Percentiles rank a stretch among this genome's conserved stretches.
These are phyloP conservation scores for Periophthalmus magnuspinnatus DNA, from an alignment of 2,797 vertebrate genomes.

Conservation along the genomic window DNA sequence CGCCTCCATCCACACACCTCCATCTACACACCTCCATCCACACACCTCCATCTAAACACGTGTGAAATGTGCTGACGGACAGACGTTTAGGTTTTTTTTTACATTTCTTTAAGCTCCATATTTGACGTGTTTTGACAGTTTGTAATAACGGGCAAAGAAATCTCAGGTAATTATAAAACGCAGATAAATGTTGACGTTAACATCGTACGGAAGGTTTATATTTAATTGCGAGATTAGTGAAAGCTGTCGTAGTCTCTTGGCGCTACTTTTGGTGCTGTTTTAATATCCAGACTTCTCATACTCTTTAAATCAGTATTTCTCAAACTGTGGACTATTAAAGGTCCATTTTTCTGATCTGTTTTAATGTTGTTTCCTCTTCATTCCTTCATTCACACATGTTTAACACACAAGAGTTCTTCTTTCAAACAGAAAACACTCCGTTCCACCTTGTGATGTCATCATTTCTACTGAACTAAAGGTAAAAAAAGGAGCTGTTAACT, in stretches of 20 bases:
- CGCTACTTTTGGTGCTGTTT: neutral
- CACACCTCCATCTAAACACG: no score
- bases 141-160: neutral
- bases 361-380: no score
- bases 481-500: no score
- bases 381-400: no score
- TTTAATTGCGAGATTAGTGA: neutral
- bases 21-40: conserved; percentile 17
- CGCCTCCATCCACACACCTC: no score
- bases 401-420: no score
- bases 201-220: neutral
- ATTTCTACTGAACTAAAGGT: no score
- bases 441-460: no score
- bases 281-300: neutral
- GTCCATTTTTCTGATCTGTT: no score
- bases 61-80: neutral
- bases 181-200: neutral
- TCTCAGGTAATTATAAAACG: neutral
- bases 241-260: neutral
- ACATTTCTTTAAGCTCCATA: neutral
- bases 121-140: neutral
- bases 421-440: no score
- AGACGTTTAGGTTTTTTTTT: neutral
- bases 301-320: no score
- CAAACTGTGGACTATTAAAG: no score